Evolutionary conservation across 1,140 invertebrate genomes (phyloP).

Genomic region (Habropoda laboriosa): DNA sequence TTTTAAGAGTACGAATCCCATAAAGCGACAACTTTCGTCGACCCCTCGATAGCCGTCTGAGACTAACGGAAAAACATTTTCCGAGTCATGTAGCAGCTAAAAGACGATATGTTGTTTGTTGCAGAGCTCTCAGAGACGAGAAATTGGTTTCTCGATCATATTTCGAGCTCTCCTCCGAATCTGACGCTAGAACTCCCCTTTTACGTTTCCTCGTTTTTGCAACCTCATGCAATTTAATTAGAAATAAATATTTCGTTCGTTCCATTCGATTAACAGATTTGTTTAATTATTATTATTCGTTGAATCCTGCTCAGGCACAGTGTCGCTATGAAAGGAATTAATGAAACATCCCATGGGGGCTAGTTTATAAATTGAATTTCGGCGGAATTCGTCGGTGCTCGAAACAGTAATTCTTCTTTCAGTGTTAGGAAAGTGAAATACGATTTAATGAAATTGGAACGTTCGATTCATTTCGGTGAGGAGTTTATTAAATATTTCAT

Average conservation of each 20-base stretch:
- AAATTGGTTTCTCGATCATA: conserved; percentile 24
- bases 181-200: neutral
- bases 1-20: neutral
- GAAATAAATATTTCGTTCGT: neutral
- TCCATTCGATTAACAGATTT: neutral
- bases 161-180: neutral
- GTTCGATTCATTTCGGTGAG: neutral
- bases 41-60: neutral
- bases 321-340: neutral
- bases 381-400: neutral
- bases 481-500: neutral
- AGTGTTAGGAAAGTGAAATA: neutral
- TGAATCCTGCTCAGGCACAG: neutral
- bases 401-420: neutral
- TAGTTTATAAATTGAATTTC: conserved; percentile 1
- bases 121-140: conserved; percentile 2
- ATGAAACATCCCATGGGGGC: neutral
- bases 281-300: conserved; percentile 6
- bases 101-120: conserved; percentile 1
- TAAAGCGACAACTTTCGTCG: neutral
- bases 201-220: neutral
- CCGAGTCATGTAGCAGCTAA: conserved; percentile 21
- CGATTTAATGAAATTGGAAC: neutral
- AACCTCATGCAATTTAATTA: neutral
- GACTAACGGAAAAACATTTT: conserved; percentile 18